These are phyloP conservation scores for Nautilus pompilius DNA, from an alignment of 1,140 invertebrate genomes.

Conservation along the genomic window DNA sequence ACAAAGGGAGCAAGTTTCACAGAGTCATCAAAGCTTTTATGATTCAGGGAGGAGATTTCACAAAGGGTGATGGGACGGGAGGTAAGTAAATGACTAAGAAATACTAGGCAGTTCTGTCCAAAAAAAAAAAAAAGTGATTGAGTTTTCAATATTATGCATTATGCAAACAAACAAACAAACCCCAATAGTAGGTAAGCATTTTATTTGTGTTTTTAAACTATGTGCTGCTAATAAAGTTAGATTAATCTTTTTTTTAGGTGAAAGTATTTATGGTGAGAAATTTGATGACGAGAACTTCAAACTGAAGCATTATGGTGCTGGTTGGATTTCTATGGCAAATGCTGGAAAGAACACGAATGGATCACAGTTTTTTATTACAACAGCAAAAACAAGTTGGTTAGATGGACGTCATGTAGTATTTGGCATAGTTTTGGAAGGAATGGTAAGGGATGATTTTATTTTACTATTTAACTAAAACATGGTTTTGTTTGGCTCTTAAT, in stretches of 20 bases:
- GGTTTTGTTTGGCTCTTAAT: too few species aligned
- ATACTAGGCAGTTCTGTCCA: too few species aligned
- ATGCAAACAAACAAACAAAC: background rate
- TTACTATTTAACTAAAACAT: too few species aligned
- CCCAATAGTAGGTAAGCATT: background rate
- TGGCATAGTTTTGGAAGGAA: constrained; percentile 91
- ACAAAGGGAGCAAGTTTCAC: constrained; percentile 55
- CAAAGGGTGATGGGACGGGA: constrained; percentile 51
- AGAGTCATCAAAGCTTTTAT: constrained; percentile 55
- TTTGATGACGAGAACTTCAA: constrained; percentile 98
- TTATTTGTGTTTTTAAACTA: background rate
- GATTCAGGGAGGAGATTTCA: constrained; percentile 54
- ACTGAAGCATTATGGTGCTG: constrained; percentile 80
- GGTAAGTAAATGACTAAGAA: too few species aligned
- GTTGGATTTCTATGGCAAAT: constrained; percentile 94
- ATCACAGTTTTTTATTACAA: constrained; percentile 98
- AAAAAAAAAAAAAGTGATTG: too few species aligned
- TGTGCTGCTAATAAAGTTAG: background rate
- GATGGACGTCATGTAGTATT: constrained; percentile 96
- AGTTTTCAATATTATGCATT: background rate
- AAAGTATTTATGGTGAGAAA: constrained; percentile 88
- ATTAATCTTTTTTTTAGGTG: constrained; percentile 59
- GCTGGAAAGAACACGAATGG: constrained; percentile 90
- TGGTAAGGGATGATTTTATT: constrained; percentile 66
- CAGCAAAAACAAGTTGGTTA: constrained; percentile 90